Conservation (phyloP, 37 sponge, comb jelly and placozoan species). For the Cladorhizidae sp. region DNA sequence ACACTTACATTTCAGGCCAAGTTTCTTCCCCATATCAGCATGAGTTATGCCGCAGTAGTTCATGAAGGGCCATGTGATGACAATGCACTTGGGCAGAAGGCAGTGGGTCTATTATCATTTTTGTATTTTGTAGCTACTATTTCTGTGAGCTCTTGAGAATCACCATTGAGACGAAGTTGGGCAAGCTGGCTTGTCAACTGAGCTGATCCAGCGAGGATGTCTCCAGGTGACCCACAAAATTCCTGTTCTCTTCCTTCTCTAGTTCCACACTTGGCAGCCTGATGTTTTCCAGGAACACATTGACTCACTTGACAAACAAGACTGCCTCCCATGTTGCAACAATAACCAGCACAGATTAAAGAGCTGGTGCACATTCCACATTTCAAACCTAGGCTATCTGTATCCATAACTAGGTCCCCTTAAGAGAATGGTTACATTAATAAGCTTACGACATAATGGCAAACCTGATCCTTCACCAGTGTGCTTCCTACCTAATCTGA, state of each 20-base stretch:
- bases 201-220: neutral
- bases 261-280: neutral
- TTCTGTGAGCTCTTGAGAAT: too few relatives aligned
- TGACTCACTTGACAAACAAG: neutral
- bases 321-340: neutral
- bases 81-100: conserved; percentile 73
- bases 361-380: conserved; percentile 49
- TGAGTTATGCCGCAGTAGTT: conserved; percentile 90
- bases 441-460: too few relatives aligned
- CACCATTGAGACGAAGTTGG: neutral
- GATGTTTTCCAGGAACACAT: conserved; percentile 36
- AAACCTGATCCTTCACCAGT: too few relatives aligned
- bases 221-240: neutral
- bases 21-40: conserved; percentile 57
- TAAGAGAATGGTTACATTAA: too few relatives aligned
- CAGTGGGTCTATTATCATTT: conserved; percentile 71
- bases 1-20: conserved; percentile 63
- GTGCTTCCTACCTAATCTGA: too few relatives aligned
- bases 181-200: neutral
- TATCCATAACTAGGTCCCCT: too few relatives aligned
- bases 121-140: neutral
- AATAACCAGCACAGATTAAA: conserved; percentile 11
- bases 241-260: too few relatives aligned
- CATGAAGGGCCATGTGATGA: conserved; percentile 78
- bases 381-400: conserved; percentile 30